Percentiles rank a stretch among this genome's conserved stretches.
These are phyloP conservation scores for Gymnodraco acuticeps DNA, from an alignment of 2,797 vertebrate genomes.

Conservation along the genomic window DNA sequence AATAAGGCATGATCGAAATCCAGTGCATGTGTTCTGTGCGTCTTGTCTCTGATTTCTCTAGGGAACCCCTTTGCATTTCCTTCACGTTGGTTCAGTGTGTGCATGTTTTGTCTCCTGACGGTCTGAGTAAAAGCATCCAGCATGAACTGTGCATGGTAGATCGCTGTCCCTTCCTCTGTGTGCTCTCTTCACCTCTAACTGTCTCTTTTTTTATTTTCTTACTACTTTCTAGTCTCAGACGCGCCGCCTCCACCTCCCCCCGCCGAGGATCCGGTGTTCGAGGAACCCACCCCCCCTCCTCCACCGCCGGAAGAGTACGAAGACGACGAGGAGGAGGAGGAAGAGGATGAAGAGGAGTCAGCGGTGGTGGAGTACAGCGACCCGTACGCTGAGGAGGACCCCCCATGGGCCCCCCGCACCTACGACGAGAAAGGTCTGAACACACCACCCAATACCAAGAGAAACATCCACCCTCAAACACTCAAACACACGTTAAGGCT, in stretches of 20 bases:
- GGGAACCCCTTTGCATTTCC: background rate
- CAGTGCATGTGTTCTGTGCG: background rate
- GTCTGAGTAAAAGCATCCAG: constrained; percentile 3
- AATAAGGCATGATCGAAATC: constrained; percentile 3
- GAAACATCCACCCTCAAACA: background rate
- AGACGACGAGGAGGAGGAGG: constrained; percentile 96
- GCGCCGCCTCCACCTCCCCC: constrained; percentile 94
- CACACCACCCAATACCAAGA: background rate
- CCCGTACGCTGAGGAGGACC: constrained; percentile 98
- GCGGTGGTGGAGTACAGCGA: constrained; percentile 99
- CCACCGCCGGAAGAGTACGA: constrained; percentile 95
- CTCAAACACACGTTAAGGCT: background rate
- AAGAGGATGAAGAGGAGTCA: constrained; percentile 94
- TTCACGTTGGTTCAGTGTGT: background rate
- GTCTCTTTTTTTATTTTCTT: background rate
- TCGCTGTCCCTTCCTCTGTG: background rate
- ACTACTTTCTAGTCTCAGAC: constrained; percentile 89
- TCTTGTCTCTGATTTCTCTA: background rate
- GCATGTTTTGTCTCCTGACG: background rate
- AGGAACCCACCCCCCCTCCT: constrained; percentile 92
- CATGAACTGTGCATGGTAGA: constrained; percentile 37
- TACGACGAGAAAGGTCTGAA: constrained; percentile 95
- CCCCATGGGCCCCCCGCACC: constrained; percentile 94
- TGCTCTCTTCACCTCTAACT: constrained; percentile 1
- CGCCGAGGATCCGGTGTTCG: constrained; percentile 90